Percentiles rank a stretch among this genome's conserved stretches.
Evolutionary conservation across 2,113 vertebrate species (phyloP).

Genomic region (Tichodroma muraria): DNA sequence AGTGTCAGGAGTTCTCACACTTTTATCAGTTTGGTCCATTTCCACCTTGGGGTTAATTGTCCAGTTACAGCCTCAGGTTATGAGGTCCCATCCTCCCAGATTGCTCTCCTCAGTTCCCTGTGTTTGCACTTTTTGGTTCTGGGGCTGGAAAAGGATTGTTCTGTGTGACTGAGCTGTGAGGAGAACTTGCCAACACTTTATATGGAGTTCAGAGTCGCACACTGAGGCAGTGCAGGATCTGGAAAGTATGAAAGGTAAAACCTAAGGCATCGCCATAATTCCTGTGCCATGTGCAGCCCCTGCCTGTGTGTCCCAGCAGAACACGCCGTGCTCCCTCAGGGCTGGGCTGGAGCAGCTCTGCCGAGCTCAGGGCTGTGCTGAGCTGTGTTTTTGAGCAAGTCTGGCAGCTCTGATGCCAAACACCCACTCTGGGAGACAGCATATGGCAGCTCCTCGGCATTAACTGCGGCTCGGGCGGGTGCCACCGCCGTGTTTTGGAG

Average conservation of each 20-base stretch:
- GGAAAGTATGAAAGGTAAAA: neutral
- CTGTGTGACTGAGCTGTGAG: too few species aligned
- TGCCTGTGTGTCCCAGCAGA: neutral
- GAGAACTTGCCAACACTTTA: neutral
- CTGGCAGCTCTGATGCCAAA: slow-evolving; percentile 21
- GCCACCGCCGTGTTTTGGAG: neutral
- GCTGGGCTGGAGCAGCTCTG: neutral
- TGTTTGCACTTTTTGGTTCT: neutral
- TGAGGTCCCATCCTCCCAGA: neutral
- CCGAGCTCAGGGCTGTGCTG: neutral
- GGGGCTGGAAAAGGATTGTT: neutral
- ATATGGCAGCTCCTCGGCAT: neutral
- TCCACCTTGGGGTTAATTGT: neutral
- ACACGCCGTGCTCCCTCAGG: neutral
- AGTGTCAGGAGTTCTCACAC: neutral
- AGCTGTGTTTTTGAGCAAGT: neutral
- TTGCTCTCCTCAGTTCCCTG: neutral
- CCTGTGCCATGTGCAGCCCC: neutral
- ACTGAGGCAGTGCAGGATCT: neutral
- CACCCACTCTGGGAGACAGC: neutral
- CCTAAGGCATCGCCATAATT: neutral
- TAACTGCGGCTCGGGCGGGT: neutral
- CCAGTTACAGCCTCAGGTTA: neutral
- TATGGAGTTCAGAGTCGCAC: neutral
- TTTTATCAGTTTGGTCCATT: neutral